Base-by-base conservation (phyloP, 2,888 invertebrate genomes). In the Eupeodes latifasciatus region DNA sequence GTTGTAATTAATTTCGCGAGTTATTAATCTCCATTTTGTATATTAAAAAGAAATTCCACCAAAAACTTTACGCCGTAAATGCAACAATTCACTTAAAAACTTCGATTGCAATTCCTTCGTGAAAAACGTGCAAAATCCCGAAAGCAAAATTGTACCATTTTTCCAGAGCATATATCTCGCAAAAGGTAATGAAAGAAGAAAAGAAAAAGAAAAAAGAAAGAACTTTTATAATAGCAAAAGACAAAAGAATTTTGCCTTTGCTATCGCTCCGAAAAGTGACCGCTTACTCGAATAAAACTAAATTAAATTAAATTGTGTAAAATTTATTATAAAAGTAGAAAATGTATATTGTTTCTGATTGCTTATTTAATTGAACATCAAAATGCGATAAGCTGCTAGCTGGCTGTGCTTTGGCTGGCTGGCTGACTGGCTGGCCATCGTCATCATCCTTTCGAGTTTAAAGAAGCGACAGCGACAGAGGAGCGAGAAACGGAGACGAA, bases 11-110 rank as follows among this genome's bases (percentile, higher is more conserved):
- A 81, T 81, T 85, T 85, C 88, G 85, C 85, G 81, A 88, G 62
- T 86, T 82, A 80, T 80, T 87, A 84, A 84, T 87, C 87, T 87
- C 87, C 87, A 87, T 87, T 87, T 87, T 87, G 80, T 87, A 87
- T 82, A 76, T 62, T 34, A 51, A 69, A 53, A 66, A 59, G 47
- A 83, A 83, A 80, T 67, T 75, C 47, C 53, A 72, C n/a, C n/a
- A 14, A 67, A 76, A 59, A 53, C n/a, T 76, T 67, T 80, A 64
- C 76, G 61, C 53, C 61, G 87, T 84, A 83, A 83, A 87, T 87
- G 87, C 80, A 71, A 76, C 66, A 69, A 87, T 67, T 84, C 71
- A 79, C 27, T 55, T 49, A 6, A 57, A 79, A 27, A 64, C 40
- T 51, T 64, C 59, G 53, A 84, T 84, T 88, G 84, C 51, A 81